Evolutionary conservation across 2,888 invertebrate genomes (phyloP).

Genomic region (Melieria picta): DNA sequence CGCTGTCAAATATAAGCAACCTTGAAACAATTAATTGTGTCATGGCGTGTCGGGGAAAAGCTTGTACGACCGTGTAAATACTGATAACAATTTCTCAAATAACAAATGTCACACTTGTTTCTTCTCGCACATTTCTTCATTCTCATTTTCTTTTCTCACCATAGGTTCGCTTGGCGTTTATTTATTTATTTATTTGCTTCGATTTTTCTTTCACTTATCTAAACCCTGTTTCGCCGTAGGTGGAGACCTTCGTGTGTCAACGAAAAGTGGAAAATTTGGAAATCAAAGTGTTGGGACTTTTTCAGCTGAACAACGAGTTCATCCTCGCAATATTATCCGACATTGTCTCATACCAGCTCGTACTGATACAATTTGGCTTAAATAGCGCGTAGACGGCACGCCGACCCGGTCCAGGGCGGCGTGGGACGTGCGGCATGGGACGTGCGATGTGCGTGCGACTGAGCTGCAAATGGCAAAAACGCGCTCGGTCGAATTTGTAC

Average conservation of each 20-base stretch:
- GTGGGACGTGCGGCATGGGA: too few species aligned
- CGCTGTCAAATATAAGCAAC: too few species aligned
- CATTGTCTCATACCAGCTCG: constrained; percentile 56
- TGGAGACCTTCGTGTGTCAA: constrained; percentile 49
- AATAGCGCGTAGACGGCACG: constrained; percentile 43
- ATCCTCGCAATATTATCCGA: constrained; percentile 54
- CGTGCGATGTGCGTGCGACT: too few species aligned
- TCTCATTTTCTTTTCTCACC: background rate
- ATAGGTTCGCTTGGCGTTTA: background rate
- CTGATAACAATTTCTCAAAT: background rate
- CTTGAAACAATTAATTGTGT: too few species aligned
- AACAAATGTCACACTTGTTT: background rate
- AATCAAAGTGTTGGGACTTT: constrained; percentile 54
- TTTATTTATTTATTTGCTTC: background rate
- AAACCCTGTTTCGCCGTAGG: constrained; percentile 30
- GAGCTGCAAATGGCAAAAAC: too few species aligned
- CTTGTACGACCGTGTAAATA: too few species aligned
- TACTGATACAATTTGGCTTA: constrained; percentile 54
- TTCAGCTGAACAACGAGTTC: constrained; percentile 53
- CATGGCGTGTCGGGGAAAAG: too few species aligned
- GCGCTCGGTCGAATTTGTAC: constrained; percentile 11
- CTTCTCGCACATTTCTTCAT: background rate
- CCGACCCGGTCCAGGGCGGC: too few species aligned
- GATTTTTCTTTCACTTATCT: constrained; percentile 6
- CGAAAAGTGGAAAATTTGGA: constrained; percentile 51